Evolutionary conservation across 2,888 invertebrate genomes (phyloP).

Genomic region (Pocota personata): DNA sequence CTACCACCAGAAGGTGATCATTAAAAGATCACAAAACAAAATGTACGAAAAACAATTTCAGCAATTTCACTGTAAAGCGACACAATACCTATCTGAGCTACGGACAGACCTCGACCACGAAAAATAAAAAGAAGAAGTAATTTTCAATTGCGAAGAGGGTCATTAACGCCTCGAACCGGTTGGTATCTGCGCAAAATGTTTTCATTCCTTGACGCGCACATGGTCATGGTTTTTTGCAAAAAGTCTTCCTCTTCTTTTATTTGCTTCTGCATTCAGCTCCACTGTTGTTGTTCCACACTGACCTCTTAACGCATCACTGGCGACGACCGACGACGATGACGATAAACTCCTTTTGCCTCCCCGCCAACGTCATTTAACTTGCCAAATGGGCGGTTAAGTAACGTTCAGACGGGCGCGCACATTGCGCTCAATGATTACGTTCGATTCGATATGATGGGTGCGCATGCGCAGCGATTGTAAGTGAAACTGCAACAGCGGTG

Average conservation of each 20-base stretch:
- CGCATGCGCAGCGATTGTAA: constrained; percentile 32
- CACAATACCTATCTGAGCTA: background rate
- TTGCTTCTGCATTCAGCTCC: background rate
- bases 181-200: constrained; percentile 12
- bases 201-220: constrained; percentile 42
- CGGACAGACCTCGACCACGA: constrained; percentile 2
- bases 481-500: background rate
- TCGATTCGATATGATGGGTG: constrained; percentile 59
- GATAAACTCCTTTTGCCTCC: constrained; percentile 10
- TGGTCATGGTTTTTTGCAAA: constrained; percentile 33
- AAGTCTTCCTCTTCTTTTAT: background rate
- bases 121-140: background rate
- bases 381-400: constrained; percentile 58
- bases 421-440: constrained; percentile 54
- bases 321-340: background rate
- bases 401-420: constrained; percentile 45
- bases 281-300: constrained; percentile 35
- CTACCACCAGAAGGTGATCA: constrained; percentile 7
- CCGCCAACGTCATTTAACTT: constrained; percentile 28
- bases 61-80: constrained; percentile 21
- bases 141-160: constrained; percentile 58
- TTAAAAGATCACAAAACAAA: constrained; percentile 35
- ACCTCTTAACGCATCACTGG: constrained; percentile 67
- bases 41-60: constrained; percentile 29
- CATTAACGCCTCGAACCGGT: constrained; percentile 65